Evolutionary conservation across 2,797 vertebrate species (phyloP), one percentile per base, ranked within the genome.

Genomic region (Macroramphosus scolopax): DNA sequence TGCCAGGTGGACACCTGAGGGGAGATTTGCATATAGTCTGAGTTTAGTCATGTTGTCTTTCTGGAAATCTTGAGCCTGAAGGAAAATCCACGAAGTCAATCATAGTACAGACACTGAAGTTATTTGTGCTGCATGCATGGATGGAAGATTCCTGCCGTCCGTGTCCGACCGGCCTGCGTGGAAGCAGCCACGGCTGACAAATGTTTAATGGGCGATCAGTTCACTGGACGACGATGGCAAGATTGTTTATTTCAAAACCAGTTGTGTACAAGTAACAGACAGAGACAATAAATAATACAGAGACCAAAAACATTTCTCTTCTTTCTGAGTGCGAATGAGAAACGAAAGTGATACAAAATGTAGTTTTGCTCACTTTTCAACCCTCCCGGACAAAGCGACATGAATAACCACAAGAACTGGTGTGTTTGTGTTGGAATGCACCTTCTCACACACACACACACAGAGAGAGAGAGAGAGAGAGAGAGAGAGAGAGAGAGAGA

Each of bases 171-270:
- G n/a, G n/a, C n/a, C n/a, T n/a, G n/a, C n/a, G n/a, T n/a, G n/a
- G n/a, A n/a, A n/a, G n/a, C n/a, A n/a, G n/a, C n/a, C n/a, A n/a
- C n/a, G n/a, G n/a, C n/a, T n/a, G n/a, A n/a, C n/a, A n/a, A n/a
- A n/a, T n/a, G n/a, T n/a, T n/a, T n/a, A n/a, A n/a, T n/a, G n/a
- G 20, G 20, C 6, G 20, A 3, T 22, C 20, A 22, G 20, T 22
- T 22, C 20, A 22, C 20, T 22, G 3, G 6, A 17, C 17, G 1
- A 54, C 38, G 50, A 68, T 78, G 74, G 68, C 65, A 78, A 80
- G 77, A 73, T 76, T 79, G 72, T 90, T 90, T 90, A 88, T 89
- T 90, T 87, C 64, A 87, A 89, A 89, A 88, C 75, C 77, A 81
- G 73, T 50, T 77, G 77, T 87, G 89, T 82, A 87, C 81, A 81